phyloP scores from a whole-genome alignment of 2,888 invertebrate genomes.

The Netelia inedita region DNA sequence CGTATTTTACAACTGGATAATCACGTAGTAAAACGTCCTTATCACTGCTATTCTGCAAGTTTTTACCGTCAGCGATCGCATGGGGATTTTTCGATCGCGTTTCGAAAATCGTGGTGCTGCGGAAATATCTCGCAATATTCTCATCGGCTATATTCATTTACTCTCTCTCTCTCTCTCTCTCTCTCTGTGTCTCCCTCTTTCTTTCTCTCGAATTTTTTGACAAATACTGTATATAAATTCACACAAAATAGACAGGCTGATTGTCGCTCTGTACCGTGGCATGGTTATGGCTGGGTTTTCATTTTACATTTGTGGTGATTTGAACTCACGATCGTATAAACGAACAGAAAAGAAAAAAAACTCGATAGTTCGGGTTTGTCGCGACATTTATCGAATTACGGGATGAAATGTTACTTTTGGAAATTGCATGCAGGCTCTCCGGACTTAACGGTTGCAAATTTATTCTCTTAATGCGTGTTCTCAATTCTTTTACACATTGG shows the following conservation, averaged over 20 bases:
- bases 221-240: slow-evolving; percentile 10
- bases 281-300: slow-evolving; percentile 74
- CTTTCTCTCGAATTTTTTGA: slow-evolving; percentile 11
- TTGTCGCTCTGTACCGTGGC: slow-evolving; percentile 80
- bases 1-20: background rate
- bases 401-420: background rate
- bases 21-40: slow-evolving; percentile 8
- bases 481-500: slow-evolving; percentile 11
- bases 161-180: slow-evolving; percentile 24
- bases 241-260: slow-evolving; percentile 34
- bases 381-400: background rate
- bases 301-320: slow-evolving; percentile 67
- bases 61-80: background rate
- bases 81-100: slow-evolving; percentile 27
- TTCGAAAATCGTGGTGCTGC: slow-evolving; percentile 1
- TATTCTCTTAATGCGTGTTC: slow-evolving; percentile 27
- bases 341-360: background rate
- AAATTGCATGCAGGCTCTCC: slow-evolving; percentile 53
- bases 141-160: slow-evolving; percentile 33
- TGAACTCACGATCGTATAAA: background rate
- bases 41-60: slow-evolving; percentile 25
- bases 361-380: slow-evolving; percentile 12
- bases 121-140: slow-evolving; percentile 19
- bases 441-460: slow-evolving; percentile 17
- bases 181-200: slow-evolving; percentile 15